These are phyloP conservation scores for Bombus consobrinus DNA, from an alignment of 1,140 invertebrate genomes.

Conservation along the genomic window DNA sequence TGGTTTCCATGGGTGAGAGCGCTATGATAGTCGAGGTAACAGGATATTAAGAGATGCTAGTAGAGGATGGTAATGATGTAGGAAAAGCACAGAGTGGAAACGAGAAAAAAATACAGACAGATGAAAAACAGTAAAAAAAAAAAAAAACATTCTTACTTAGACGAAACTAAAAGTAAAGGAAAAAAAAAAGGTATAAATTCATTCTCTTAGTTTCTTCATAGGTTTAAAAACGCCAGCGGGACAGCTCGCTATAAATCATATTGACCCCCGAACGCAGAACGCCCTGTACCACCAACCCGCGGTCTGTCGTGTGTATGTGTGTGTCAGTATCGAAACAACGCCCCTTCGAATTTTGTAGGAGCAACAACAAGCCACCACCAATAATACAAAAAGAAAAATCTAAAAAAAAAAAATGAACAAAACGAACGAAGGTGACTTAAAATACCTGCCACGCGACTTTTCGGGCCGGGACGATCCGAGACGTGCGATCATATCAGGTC, in stretches of 20 bases:
- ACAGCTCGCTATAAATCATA: conserved; percentile 77
- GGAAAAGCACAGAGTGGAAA: conserved; percentile 52
- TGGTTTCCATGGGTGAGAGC: background rate
- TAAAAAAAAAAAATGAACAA: conserved; percentile 1
- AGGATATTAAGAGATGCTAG: conserved; percentile 64
- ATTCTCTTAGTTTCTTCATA: conserved; percentile 81
- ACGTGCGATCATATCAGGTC: conserved; percentile 33
- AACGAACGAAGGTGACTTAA: conserved; percentile 70
- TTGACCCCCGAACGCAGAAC: conserved; percentile 76
- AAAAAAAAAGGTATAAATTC: conserved; percentile 77
- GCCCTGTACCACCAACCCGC: conserved; percentile 75
- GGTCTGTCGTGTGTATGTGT: conserved; percentile 60
- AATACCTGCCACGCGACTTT: conserved; percentile 71
- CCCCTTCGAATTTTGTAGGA: conserved; percentile 39
- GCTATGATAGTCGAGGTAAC: conserved; percentile 44
- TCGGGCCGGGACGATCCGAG: conserved; percentile 60
- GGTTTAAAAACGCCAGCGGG: conserved; percentile 77
- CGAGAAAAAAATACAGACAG: conserved; percentile 46
- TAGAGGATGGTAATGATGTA: conserved; percentile 56
- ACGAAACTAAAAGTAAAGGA: conserved; percentile 69
- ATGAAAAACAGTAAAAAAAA: conserved; percentile 60
- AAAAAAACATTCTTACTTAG: conserved; percentile 77
- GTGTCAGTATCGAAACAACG: conserved; percentile 46
- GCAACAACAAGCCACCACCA: conserved; percentile 4
- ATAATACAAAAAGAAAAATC: background rate